A percentile compares a stretch with the other conserved stretches of the same genome.
Conservation (phyloP, 2,888 invertebrate genomes). For the Pollenia angustigena region DNA sequence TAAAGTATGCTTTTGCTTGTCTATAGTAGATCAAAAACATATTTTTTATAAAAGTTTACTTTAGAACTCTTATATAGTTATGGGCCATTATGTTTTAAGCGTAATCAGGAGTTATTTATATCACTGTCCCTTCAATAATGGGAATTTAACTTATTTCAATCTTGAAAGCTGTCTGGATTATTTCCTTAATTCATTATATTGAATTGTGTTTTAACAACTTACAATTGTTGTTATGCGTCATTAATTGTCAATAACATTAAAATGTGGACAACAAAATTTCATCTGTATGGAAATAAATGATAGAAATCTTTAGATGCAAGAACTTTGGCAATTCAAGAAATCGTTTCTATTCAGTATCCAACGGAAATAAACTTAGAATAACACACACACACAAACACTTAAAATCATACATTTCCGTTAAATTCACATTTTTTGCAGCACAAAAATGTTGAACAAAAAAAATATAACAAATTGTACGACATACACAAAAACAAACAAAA, state of each 20-base stretch:
- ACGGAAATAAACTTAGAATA: background rate
- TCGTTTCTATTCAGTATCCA: background rate
- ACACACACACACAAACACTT: conserved; percentile 5
- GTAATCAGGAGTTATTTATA: too few relatives aligned
- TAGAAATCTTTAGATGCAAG: conserved; percentile 2
- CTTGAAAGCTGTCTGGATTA: too few relatives aligned
- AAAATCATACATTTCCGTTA: conserved; percentile 16
- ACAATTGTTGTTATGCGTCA: conserved; percentile 32
- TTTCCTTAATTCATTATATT: background rate
- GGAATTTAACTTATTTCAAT: too few relatives aligned
- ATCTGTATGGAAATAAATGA: conserved; percentile 5
- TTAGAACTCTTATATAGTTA: too few relatives aligned
- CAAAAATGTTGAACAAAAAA: conserved; percentile 38
- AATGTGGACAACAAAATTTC: conserved; percentile 20
- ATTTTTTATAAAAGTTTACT: too few relatives aligned
- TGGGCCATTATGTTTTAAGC: too few relatives aligned
- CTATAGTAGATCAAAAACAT: too few relatives aligned
- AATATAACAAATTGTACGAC: conserved; percentile 19
- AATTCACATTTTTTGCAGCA: conserved; percentile 27
- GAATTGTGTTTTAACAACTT: background rate
- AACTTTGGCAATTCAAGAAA: background rate
- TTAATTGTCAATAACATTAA: conserved; percentile 61
- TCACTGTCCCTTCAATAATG: too few relatives aligned
- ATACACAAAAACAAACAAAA: conserved; percentile 44
- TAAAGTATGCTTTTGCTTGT: too few relatives aligned